Base-by-base conservation (phyloP, 2,113 vertebrate species). In the Sinosuthora webbiana region DNA sequence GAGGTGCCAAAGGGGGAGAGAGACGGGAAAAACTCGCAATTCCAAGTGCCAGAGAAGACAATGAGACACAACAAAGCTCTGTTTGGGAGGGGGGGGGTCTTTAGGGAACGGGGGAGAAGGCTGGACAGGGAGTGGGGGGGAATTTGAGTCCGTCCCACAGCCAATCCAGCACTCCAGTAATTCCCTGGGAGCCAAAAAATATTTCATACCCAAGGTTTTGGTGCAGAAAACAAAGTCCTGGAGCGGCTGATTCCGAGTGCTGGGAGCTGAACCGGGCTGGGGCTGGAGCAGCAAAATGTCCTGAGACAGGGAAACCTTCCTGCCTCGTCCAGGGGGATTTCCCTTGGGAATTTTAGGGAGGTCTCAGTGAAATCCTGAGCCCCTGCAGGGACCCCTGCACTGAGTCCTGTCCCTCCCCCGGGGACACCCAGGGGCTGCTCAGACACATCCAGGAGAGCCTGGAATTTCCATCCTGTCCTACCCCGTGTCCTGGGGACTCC, bases 31-130 rank as follows among this genome's bases (percentile, higher is more conserved):
- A 86, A 31, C 76, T 93, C 39, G 0, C 56, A 14, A 39, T 78
- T 92, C 64, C 91, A 68, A 90, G 83, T 20, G 90, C 92, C 90
- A 74, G 95, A 92, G 90, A 50, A 88, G 90, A 96, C 95, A 89
- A 93, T 30, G 94, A 97, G 95, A 96, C 94, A 95, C 3, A 96
- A 95, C 91, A 95, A 94, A 94, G 76, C 55, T 31, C 56, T 62
- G 57, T 73, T 77, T 80, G 90, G 82, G 87, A 91, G 23, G n/a
- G 65, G 90, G 55, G n/a, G n/a, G n/a, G n/a, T 80, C 89, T 89
- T 78, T 6, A 70, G 83, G 91, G 94, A 90, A 90, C 79, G 83
- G 19, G 37, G 68, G 28, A 89, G 57, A 83, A 69, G 76, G 63
- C 75, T 68, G 52, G 35, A 55, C 20, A 35, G 35, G 69, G 78